A percentile compares a stretch with the other conserved stretches of the same genome.
These are phyloP conservation scores for Protosalanx chinensis DNA, from an alignment of 2,797 vertebrate species.

Conservation along the genomic window DNA sequence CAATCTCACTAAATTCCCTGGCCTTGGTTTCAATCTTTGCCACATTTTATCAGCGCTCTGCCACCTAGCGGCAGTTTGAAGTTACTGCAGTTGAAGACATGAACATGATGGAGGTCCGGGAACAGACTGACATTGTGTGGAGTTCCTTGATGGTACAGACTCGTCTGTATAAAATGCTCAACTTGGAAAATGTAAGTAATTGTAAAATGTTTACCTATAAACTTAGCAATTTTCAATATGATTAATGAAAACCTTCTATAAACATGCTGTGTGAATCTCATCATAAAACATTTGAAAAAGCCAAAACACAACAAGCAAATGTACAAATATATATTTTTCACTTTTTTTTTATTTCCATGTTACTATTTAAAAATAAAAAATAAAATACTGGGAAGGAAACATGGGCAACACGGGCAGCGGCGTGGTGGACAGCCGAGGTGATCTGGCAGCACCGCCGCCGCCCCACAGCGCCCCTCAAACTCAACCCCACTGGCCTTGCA, in stretches of 20 bases:
- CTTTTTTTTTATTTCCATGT: constrained; percentile 47
- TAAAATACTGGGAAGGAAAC: constrained; percentile 49
- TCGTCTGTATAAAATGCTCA: too few relatives aligned
- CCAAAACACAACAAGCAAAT: background rate
- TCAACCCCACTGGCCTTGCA: constrained; percentile 20
- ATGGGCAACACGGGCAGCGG: constrained; percentile 21
- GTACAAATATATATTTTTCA: constrained; percentile 4
- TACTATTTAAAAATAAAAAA: constrained; percentile 50
- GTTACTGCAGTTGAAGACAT: background rate
- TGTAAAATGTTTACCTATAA: too few relatives aligned
- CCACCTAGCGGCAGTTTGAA: background rate
- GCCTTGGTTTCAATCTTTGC: background rate
- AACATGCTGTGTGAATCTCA: background rate
- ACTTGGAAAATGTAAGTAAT: too few relatives aligned
- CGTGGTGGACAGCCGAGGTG: constrained; percentile 24
- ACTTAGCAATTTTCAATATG: background rate
- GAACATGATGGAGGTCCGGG: too few relatives aligned
- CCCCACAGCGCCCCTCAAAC: background rate
- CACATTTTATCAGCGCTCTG: background rate
- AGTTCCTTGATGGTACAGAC: too few relatives aligned
- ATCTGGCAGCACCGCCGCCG: constrained; percentile 20
- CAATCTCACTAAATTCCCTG: background rate
- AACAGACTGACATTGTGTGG: too few relatives aligned
- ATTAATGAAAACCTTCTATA: too few relatives aligned
- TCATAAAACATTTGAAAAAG: background rate